Evolutionary conservation across 2,888 invertebrate species (phyloP).

Genomic region (Rhorus exstirpatorius): DNA sequence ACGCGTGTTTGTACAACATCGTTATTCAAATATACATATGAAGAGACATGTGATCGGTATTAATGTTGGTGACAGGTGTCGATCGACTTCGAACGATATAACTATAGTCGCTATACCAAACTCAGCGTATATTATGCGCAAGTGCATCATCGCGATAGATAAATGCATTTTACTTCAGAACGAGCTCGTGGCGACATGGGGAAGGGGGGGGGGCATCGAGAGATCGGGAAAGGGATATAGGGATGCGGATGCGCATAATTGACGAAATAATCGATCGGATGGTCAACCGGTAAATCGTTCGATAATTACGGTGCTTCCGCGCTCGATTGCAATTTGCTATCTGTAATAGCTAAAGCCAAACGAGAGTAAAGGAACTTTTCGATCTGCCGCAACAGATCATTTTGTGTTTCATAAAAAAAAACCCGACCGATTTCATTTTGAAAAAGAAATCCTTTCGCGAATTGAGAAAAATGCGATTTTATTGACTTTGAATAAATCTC

Average conservation of each 20-base stretch:
- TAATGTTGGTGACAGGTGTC: slow-evolving; percentile 62
- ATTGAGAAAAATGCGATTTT: no score
- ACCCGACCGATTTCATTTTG: not conserved
- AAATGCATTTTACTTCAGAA: slow-evolving; percentile 69
- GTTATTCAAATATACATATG: not conserved
- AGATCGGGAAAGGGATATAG: slow-evolving; percentile 37
- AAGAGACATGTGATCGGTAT: slow-evolving; percentile 18
- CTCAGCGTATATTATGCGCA: not conserved
- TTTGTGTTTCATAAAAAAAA: not conserved
- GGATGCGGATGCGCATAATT: slow-evolving; percentile 63
- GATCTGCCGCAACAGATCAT: not conserved
- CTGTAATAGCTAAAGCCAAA: slow-evolving; percentile 65
- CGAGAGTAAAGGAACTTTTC: slow-evolving; percentile 32
- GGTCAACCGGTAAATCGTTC: slow-evolving; percentile 75
- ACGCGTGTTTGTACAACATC: not conserved
- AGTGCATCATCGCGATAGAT: slow-evolving; percentile 62
- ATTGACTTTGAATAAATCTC: no score
- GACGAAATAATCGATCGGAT: slow-evolving; percentile 76
- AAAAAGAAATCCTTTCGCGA: not conserved
- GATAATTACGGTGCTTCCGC: slow-evolving; percentile 74
- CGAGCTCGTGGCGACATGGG: slow-evolving; percentile 36
- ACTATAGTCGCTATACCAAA: slow-evolving; percentile 41
- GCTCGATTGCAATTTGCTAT: slow-evolving; percentile 74
- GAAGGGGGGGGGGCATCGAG: slow-evolving; percentile 4
- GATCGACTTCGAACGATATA: slow-evolving; percentile 54